These are phyloP conservation scores for Coilia nasus DNA, from an alignment of 2,797 vertebrate species.

Conservation along the genomic window DNA sequence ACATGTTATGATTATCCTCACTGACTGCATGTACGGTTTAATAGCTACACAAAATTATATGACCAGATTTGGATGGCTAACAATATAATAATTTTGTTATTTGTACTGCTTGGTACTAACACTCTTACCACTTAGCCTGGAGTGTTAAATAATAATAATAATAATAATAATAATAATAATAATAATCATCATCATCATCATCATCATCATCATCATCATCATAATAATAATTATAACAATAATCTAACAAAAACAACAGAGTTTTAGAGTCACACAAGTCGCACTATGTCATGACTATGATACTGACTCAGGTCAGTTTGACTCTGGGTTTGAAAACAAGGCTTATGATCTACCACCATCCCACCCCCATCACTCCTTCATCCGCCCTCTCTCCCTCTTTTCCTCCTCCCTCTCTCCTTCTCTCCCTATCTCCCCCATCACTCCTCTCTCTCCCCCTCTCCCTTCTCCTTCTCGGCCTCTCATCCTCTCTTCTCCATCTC, in stretches of 20 bases:
- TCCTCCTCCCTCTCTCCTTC: neutral
- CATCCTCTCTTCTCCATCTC: too few relatives aligned
- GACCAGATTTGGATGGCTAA: neutral
- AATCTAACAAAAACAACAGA: neutral
- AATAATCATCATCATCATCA: too few relatives aligned
- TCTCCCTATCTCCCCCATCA: neutral
- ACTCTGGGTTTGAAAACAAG: neutral
- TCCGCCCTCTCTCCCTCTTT: too few relatives aligned
- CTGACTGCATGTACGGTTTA: neutral
- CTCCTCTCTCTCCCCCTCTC: neutral
- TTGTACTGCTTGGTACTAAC: too few relatives aligned
- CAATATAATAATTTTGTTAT: neutral
- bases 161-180: too few relatives aligned
- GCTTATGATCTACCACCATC: slow-evolving; percentile 44
- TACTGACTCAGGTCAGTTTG: neutral
- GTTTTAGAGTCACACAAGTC: neutral
- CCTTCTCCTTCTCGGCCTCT: neutral
- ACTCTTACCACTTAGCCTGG: too few relatives aligned
- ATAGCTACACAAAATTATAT: neutral
- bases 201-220: too few relatives aligned
- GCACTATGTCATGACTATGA: neutral
- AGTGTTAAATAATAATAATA: neutral
- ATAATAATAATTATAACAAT: too few relatives aligned
- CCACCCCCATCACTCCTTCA: too few relatives aligned
- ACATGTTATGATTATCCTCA: neutral